phyloP scores from a whole-genome alignment of 1,140 invertebrate genomes.

The Ostrea edulis region DNA sequence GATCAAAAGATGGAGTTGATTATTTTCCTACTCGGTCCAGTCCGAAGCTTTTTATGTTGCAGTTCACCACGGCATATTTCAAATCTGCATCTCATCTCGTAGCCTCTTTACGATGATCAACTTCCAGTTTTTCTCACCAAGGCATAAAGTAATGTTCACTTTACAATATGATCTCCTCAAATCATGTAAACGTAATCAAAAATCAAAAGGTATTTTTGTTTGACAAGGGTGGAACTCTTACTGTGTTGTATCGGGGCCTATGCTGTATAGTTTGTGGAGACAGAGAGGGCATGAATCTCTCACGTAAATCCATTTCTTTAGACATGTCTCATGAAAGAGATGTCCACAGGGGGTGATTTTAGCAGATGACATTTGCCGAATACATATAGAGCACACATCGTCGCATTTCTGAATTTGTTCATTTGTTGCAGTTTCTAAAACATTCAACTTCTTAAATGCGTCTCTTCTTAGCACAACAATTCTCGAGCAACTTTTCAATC shows the following conservation, averaged over 20 bases:
- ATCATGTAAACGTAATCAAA: too few species aligned
- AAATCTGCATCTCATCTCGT: too few species aligned
- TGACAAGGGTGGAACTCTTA: too few species aligned
- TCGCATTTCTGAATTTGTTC: constrained; percentile 88
- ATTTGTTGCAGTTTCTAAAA: constrained; percentile 88
- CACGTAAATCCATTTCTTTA: constrained; percentile 97
- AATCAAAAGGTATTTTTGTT: too few species aligned
- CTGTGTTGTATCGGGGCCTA: too few species aligned
- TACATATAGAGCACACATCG: constrained; percentile 98
- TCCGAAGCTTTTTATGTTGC: too few species aligned
- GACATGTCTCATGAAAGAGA: constrained; percentile 95
- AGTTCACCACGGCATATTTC: too few species aligned
- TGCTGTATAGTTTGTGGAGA: not conserved
- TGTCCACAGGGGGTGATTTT: constrained; percentile 95
- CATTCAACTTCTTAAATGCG: constrained; percentile 95
- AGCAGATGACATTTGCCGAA: constrained; percentile 81
- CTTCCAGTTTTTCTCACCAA: too few species aligned
- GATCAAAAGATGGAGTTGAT: too few species aligned
- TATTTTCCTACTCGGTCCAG: too few species aligned
- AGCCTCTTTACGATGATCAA: too few species aligned
- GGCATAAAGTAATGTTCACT: not conserved
- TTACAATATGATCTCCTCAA: not conserved
- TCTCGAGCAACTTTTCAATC: constrained; percentile 88
- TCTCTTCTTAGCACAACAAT: constrained; percentile 94
- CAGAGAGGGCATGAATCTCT: constrained; percentile 82